Percentiles rank a stretch among this genome's conserved stretches.
phyloP scores from a whole-genome alignment of 92 coral and sea anemone species.

The Ricordea florida region DNA sequence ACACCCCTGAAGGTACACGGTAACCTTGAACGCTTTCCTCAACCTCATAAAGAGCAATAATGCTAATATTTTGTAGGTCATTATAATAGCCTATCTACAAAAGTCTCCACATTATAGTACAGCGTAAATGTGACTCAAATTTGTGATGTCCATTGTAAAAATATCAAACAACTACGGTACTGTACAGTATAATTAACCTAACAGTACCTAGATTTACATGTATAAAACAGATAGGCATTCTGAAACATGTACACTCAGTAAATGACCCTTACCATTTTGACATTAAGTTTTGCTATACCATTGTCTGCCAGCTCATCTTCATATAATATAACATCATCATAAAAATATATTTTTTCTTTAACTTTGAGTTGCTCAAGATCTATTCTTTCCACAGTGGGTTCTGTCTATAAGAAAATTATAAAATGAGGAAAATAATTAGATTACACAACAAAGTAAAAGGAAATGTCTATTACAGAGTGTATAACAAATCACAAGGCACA shows the following conservation, averaged over 20 bases:
- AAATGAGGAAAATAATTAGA: neutral
- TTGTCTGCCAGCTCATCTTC: conserved; percentile 99
- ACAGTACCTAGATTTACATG: neutral
- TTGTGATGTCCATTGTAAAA: no score
- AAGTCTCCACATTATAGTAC: no score
- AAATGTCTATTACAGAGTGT: no score
- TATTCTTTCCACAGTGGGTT: conserved; percentile 80
- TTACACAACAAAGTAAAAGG: no score
- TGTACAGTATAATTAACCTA: neutral
- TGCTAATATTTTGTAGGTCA: no score
- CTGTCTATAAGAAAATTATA: conserved; percentile 33
- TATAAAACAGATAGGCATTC: neutral
- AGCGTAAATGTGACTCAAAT: no score
- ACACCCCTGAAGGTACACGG: no score
- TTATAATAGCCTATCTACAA: no score
- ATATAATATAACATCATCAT: conserved; percentile 91
- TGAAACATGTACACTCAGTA: neutral
- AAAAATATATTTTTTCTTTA: conserved; percentile 89
- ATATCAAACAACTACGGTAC: neutral
- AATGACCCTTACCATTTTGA: conserved; percentile 84
- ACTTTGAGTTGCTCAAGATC: conserved; percentile 86
- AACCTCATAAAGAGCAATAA: no score
- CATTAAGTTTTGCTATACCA: conserved; percentile 90
- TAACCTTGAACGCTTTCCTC: no score
- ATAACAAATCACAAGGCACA: no score